These are phyloP conservation scores for Urophycis tenuis DNA, from an alignment of 2,797 vertebrate genomes.

Conservation along the genomic window DNA sequence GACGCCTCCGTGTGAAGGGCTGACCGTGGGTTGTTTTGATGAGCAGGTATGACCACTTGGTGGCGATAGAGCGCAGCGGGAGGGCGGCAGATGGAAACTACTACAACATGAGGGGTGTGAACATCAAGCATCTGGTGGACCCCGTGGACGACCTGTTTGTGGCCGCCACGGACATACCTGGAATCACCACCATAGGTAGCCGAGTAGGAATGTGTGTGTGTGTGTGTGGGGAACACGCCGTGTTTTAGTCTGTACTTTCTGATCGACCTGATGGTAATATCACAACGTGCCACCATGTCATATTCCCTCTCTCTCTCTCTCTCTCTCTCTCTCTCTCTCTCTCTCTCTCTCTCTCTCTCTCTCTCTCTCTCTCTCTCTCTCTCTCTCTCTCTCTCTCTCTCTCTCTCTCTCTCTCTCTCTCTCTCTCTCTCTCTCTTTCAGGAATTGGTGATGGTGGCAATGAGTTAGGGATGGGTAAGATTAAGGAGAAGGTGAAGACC, in stretches of 20 bases:
- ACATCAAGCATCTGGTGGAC: conserved; percentile 80
- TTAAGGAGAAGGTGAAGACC: conserved; percentile 76
- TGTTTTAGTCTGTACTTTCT: not conserved
- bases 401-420: not conserved
- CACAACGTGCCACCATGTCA: not conserved
- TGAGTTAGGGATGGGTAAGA: conserved; percentile 85
- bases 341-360: no score
- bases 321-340: no score
- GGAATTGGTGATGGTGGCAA: conserved; percentile 85
- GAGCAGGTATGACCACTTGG: conserved; percentile 79
- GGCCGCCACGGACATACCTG: conserved; percentile 67
- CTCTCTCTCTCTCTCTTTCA: conserved; percentile 32
- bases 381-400: not conserved
- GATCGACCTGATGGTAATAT: no score
- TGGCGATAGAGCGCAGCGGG: conserved; percentile 79
- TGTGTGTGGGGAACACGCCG: no score
- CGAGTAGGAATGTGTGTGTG: not conserved
- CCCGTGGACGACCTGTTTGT: conserved; percentile 79
- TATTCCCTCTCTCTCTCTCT: no score
- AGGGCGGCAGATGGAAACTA: conserved; percentile 79
- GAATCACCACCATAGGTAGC: conserved; percentile 76
- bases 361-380: no score
- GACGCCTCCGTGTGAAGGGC: not conserved
- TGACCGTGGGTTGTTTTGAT: conserved; percentile 8
- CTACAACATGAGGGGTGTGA: conserved; percentile 79